Conservation (phyloP, 30 jellyfish, hydroid and myxozoan genomes). For the Catostylus mosaicus region DNA sequence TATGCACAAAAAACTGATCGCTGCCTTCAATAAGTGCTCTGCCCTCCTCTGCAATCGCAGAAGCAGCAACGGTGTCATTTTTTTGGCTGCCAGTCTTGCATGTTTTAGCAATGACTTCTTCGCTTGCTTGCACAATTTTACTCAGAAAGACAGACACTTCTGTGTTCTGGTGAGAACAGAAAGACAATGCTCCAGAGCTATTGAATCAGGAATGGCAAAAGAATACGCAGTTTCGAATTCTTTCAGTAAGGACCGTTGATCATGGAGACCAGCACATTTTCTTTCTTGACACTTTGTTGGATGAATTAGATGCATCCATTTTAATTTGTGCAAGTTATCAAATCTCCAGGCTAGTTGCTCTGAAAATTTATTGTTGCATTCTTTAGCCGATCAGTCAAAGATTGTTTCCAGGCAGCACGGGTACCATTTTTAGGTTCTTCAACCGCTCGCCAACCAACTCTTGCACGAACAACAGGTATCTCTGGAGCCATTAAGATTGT, state of each 20-base stretch:
- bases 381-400: conserved; percentile 19
- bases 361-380: conserved; percentile 7
- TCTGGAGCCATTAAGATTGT: conserved; percentile 9
- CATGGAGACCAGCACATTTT: no score
- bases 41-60: conserved; percentile 14
- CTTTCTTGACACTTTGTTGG: no score
- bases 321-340: conserved; percentile 1
- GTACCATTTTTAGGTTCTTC: conserved; percentile 14
- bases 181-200: conserved; percentile 24
- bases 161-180: conserved; percentile 20
- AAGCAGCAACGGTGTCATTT: conserved; percentile 11
- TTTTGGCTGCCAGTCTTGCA: background rate
- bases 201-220: background rate
- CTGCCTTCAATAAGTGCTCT: conserved; percentile 24
- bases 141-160: conserved; percentile 17
- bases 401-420: background rate
- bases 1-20: conserved; percentile 9
- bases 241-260: no score
- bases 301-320: conserved; percentile 21
- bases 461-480: conserved; percentile 21
- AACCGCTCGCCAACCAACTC: conserved; percentile 24
- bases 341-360: conserved; percentile 27
- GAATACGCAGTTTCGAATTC: background rate
- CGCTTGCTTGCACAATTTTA: conserved; percentile 17
- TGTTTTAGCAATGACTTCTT: conserved; percentile 5